Conservation (phyloP, 23 tunicate species). For the Botrylloides violaceus region DNA sequence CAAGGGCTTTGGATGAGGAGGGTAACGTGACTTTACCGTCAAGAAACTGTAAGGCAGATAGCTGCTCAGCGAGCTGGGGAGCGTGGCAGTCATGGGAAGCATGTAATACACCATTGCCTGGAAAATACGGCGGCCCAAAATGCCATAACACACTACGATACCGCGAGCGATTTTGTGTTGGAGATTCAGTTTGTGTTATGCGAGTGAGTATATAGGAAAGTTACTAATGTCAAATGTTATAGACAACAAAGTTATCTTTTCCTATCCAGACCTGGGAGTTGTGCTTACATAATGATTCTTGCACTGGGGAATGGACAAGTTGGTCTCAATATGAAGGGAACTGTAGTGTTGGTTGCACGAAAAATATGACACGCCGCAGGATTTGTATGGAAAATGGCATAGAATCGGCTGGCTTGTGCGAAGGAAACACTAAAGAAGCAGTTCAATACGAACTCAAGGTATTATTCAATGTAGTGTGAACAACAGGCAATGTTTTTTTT, state of each 20-base stretch:
- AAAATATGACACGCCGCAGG: neutral
- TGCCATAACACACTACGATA: conserved; percentile 4
- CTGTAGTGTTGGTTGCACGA: neutral
- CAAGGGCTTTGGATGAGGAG: neutral
- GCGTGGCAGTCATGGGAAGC: conserved; percentile 11
- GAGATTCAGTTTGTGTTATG: neutral
- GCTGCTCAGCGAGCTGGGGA: conserved; percentile 2
- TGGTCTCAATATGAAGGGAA: neutral
- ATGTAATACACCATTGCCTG: conserved; percentile 8
- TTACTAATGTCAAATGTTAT: neutral
- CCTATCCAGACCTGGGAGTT: neutral
- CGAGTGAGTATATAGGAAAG: neutral
- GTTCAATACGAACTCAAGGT: neutral
- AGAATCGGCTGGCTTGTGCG: neutral
- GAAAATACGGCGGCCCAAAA: neutral
- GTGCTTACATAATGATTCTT: neutral
- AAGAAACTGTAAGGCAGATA: neutral
- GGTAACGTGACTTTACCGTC: neutral
- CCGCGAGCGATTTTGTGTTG: conserved; percentile 7
- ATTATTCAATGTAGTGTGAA: too few species aligned
- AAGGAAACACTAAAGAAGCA: neutral
- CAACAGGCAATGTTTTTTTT: too few species aligned
- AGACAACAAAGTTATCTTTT: neutral
- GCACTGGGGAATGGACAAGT: neutral
- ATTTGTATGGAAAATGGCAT: neutral